Evolutionary conservation across 2,797 vertebrate species (phyloP).

Genomic region (Falco columbarius): DNA sequence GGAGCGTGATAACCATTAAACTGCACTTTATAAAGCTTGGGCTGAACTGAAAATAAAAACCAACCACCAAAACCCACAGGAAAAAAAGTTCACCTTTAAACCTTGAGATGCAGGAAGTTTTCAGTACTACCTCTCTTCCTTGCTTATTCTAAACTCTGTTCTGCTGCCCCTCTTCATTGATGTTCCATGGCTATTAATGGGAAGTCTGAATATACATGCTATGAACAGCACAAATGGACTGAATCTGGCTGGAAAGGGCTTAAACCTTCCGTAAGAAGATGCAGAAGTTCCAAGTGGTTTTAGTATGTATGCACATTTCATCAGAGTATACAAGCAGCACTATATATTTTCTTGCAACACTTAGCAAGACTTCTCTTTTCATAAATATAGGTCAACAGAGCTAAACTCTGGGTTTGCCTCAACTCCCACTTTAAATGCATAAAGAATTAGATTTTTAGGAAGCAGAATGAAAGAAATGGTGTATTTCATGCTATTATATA

Average conservation of each 20-base stretch:
- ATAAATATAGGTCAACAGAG: constrained; percentile 66
- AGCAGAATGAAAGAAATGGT: constrained; percentile 59
- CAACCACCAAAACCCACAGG: background rate
- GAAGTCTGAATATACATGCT: background rate
- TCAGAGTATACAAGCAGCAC: background rate
- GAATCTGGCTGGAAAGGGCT: constrained; percentile 1
- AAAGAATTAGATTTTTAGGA: constrained; percentile 62
- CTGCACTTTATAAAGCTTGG: background rate
- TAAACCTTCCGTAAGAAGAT: background rate
- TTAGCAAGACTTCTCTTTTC: constrained; percentile 28
- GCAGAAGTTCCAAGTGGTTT: background rate
- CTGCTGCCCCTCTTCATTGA: background rate
- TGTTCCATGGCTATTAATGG: background rate
- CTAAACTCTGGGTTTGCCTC: constrained; percentile 50
- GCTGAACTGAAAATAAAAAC: background rate
- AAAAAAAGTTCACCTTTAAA: background rate
- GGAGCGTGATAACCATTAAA: background rate
- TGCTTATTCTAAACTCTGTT: background rate
- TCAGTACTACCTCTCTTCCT: background rate
- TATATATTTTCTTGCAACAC: background rate
- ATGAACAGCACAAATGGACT: background rate
- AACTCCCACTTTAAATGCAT: constrained; percentile 62
- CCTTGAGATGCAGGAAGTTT: background rate
- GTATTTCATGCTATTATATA: constrained; percentile 59
- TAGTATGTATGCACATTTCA: background rate